Base-by-base conservation (phyloP, 2,797 vertebrate genomes). In the Pangasius mekongensis region DNA sequence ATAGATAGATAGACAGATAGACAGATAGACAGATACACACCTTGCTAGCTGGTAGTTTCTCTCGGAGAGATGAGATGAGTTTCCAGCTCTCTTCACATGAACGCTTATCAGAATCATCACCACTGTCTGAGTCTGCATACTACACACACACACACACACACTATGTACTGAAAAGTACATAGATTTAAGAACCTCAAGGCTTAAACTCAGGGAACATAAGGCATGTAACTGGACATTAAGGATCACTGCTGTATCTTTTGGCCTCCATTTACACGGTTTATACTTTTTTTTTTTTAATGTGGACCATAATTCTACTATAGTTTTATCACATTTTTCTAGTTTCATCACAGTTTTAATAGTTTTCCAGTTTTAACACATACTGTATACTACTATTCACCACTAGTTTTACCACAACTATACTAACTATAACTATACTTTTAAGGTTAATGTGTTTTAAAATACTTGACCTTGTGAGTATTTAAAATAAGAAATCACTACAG, bases 41-140 rank as follows among this genome's bases (percentile, higher is more conserved):
- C 69, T 97, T 97, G 92, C 96, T 97, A 0, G 97, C 96, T 0
- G 97, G 97, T 6, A 98, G 96, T 83, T 98, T 97, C 93, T 98
- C 97, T 58, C 97, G 93, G 80, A 98, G 94, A 0, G 97, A 97
- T 0, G 97, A 97, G 77, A 98, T 98, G 47, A 98, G 96, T 52
- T 97, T 95, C 97, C 97, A 98, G 92, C 97, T 97, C 90, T 98
- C 97, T 92, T 98, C 97, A n/a, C 97, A 98, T 1, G 97, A 98
- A 0, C 97, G 96, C 22, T 64, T 87, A 52, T 87, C 73, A 66
- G 73, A 52, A 24, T 83, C 81, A 83, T 83, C 81, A 62, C 81
- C 81, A 66, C 81, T 66, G 24, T 87, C 47, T 54, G 76, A 77
- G 20, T 77, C 71, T 78, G 77, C 76, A 69, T 66, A 87, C 14